Evolutionary conservation across 2,113 vertebrate species (phyloP).

Genomic region (Craseonycteris thonglongyai): DNA sequence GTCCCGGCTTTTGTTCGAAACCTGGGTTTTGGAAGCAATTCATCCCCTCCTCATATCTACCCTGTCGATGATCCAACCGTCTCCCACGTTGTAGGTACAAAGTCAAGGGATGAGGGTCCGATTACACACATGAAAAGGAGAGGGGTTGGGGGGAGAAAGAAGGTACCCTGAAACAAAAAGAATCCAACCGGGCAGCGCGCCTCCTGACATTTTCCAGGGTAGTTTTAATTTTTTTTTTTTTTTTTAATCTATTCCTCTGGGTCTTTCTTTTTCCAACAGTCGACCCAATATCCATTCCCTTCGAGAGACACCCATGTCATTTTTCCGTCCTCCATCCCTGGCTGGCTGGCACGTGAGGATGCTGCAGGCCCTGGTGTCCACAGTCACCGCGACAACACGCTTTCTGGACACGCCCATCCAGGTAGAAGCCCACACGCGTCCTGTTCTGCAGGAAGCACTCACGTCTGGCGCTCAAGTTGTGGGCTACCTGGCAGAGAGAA

Average conservation of each 20-base stretch:
- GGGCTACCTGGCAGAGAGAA: conserved; percentile 67
- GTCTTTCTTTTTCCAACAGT: conserved; percentile 37
- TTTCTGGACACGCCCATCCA: conserved; percentile 68
- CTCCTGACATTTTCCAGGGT: not conserved
- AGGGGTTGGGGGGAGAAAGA: not conserved
- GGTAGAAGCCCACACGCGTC: conserved; percentile 54
- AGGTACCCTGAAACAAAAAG: not conserved
- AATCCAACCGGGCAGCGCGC: not conserved
- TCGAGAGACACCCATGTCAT: conserved; percentile 52
- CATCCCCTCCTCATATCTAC: conserved; percentile 81
- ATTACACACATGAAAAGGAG: conserved; percentile 42
- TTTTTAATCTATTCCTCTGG: no score
- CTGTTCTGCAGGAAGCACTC: conserved; percentile 68
- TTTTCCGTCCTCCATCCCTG: not conserved
- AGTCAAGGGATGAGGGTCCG: conserved; percentile 73
- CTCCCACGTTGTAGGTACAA: conserved; percentile 60
- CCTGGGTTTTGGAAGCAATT: conserved; percentile 82
- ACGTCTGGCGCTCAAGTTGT: conserved; percentile 75
- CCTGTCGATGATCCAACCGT: conserved; percentile 76
- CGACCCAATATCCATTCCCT: conserved; percentile 10
- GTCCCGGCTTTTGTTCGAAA: conserved; percentile 88
- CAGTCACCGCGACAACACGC: conserved; percentile 34
- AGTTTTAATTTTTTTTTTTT: conserved; percentile 8
- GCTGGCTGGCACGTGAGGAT: conserved; percentile 60
- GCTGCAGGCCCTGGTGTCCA: conserved; percentile 48